Percentiles rank a stretch among this genome's conserved stretches.
Conservation (phyloP, 64 coral and sea anemone genomes). For the Stylophora pistillata region DNA sequence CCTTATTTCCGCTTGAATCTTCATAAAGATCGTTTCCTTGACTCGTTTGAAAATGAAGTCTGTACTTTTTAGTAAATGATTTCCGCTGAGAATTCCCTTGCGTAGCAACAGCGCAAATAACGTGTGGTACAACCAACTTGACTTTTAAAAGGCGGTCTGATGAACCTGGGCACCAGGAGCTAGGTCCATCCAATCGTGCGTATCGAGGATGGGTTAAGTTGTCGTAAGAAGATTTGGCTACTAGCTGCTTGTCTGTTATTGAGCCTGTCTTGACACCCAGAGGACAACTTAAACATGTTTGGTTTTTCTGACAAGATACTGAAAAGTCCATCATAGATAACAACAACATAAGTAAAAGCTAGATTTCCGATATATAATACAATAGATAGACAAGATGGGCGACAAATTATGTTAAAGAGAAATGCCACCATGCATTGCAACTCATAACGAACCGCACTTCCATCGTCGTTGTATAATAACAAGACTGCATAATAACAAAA, state of each 20-base stretch:
- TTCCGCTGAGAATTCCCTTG: background rate
- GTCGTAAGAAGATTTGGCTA: background rate
- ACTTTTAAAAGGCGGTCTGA: background rate
- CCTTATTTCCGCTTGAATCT: background rate
- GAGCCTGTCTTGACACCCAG: background rate
- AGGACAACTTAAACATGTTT: no score
- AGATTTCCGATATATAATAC: no score
- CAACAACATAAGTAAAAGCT: no score
- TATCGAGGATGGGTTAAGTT: background rate
- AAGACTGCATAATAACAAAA: no score
- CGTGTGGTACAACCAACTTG: background rate
- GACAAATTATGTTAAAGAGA: background rate
- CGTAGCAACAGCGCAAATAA: conserved; percentile 7
- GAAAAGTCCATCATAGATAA: no score
- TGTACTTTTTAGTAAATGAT: background rate
- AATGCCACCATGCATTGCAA: background rate
- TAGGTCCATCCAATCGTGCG: background rate
- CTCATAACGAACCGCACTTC: no score
- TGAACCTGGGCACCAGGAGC: background rate
- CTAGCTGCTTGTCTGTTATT: background rate
- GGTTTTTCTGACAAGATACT: no score
- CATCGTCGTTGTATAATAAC: no score
- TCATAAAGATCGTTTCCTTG: background rate
- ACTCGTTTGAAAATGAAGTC: background rate
- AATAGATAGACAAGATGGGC: no score